Percentiles rank a stretch among this genome's conserved stretches.
phyloP scores from a whole-genome alignment of 2,113 vertebrate genomes.

The Hepsetus odoe region DNA sequence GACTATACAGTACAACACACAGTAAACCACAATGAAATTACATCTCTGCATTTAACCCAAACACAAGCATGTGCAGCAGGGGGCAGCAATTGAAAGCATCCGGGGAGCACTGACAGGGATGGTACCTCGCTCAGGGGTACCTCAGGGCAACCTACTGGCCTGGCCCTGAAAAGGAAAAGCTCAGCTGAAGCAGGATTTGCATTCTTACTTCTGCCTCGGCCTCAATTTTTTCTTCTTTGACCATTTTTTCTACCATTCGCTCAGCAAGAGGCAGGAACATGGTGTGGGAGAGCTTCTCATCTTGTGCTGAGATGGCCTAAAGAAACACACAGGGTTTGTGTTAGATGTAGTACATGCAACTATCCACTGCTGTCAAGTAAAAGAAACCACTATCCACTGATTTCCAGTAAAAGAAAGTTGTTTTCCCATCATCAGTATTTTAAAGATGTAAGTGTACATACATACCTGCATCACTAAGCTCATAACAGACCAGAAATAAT shows the following conservation, averaged over 20 bases:
- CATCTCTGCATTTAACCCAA: no score
- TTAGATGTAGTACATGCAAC: not conserved
- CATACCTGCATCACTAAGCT: conserved; percentile 99
- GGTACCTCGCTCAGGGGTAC: no score
- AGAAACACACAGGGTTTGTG: conserved; percentile 12
- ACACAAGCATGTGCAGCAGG: no score
- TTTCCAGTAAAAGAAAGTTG: no score
- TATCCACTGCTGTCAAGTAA: not conserved
- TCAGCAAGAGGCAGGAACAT: conserved; percentile 98
- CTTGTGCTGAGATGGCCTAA: conserved; percentile 95
- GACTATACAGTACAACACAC: no score
- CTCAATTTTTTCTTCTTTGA: conserved; percentile 98
- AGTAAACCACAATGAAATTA: no score
- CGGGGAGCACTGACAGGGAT: no score
- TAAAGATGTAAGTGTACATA: conserved; percentile 60
- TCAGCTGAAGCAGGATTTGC: not conserved
- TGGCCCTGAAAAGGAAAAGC: no score
- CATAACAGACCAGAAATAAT: conserved; percentile 99
- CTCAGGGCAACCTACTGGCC: no score
- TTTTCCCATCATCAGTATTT: not conserved
- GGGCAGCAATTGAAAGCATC: no score
- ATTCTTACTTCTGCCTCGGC: conserved; percentile 94
- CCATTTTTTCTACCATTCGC: conserved; percentile 99
- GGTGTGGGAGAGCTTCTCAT: conserved; percentile 94
- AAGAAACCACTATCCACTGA: no score